phyloP scores from a whole-genome alignment of 1,140 invertebrate genomes.

The Uloborus diversus region DNA sequence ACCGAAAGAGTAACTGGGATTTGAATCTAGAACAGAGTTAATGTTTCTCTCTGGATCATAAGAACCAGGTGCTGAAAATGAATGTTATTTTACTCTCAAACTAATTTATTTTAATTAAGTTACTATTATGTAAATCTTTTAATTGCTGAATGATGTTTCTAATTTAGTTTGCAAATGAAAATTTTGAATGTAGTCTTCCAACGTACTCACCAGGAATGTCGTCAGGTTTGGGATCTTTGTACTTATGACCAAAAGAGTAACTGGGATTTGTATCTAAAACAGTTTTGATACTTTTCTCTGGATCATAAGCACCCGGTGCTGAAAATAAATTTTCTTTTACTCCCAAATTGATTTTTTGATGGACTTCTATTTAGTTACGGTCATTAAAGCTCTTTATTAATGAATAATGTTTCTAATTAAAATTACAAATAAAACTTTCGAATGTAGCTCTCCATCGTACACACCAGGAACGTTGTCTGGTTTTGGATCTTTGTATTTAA shows the following conservation, averaged over 20 bases:
- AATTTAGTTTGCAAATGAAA: no score
- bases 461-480: slow-evolving; percentile 71
- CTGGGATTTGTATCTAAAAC: background rate
- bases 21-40: background rate
- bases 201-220: no score
- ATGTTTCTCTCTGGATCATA: slow-evolving; percentile 14
- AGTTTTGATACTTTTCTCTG: background rate
- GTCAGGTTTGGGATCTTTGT: slow-evolving; percentile 65
- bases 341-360: no score
- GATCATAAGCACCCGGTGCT: slow-evolving; percentile 76
- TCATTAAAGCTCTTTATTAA: no score
- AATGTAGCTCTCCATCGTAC: slow-evolving; percentile 63
- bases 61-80: slow-evolving; percentile 30
- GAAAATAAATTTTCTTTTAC: background rate
- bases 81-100: no score
- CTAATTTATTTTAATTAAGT: no score
- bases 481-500: slow-evolving; percentile 68
- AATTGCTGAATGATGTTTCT: no score
- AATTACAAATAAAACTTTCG: no score
- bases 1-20: slow-evolving; percentile 74
- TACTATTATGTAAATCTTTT: no score
- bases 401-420: no score
- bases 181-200: no score
- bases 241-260: slow-evolving; percentile 76
- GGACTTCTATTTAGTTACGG: no score